Evolutionary conservation across 2,797 vertebrate genomes (phyloP), one percentile per base, ranked within the genome.

Genomic region (Adrianichthys oophorus): DNA sequence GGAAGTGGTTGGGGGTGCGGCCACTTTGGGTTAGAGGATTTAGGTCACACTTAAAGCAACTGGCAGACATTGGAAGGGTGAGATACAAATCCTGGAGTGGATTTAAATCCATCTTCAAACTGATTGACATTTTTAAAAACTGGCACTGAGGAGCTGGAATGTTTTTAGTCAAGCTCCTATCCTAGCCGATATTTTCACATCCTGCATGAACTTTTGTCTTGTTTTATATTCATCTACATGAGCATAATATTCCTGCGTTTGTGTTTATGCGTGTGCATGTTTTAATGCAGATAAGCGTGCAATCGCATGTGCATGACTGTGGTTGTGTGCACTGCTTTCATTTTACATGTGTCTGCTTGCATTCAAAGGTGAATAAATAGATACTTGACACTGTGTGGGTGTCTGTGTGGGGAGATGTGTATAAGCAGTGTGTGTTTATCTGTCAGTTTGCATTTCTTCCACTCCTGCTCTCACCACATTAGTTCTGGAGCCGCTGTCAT

Each of bases 1-100:
- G 76, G 68, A 56, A 68, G 49, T 56, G 54, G 58, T 19, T 41
- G 45, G 65, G 58, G 32, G 64, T 37, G 41, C 83, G 89, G 88
- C 83, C 88, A 91, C 89, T 92, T 91, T 90, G 82, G 88, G 90
- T 92, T 92, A 91, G 91, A 90, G 81, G 92, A 93, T 93, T 92
- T 93, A 89, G 92, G 92, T 93, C 92, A 92, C 65, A 85, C 85
- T 90, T 87, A 86, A 90, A 90, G 86, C 85, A 86, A 89, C 84
- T 86, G 82, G 82, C 83, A 89, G 85, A 89, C 84, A 89, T 87
- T 76, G 83, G 73, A 73, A 54, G 17, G 59, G 87, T 48, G 44
- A 73, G 62, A 83, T 43, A 48, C 72, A 93, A 93, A 92, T 79
- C 87, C 92, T 75, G 92, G 88, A 83, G 70, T 87, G 89, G 90